Evolutionary conservation across 2,797 vertebrate species (phyloP), one percentile per base, ranked within the genome.

Genomic region (Valencia hispanica): DNA sequence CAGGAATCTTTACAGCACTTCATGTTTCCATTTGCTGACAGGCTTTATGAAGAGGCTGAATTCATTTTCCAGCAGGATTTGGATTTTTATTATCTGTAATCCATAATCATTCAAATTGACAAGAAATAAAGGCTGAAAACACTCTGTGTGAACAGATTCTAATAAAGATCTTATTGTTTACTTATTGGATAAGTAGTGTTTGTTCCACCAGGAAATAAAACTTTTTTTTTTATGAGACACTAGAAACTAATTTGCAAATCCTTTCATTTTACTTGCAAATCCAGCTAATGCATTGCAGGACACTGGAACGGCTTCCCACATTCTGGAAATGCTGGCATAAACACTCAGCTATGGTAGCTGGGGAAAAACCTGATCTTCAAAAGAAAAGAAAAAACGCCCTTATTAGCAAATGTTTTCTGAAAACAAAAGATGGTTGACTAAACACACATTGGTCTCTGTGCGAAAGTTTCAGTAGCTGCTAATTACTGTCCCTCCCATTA

Each of bases 401-500:
- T 84, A 91, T 70, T 75, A 43, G 65, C 66, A 32, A 20, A 22
- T 77, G 83, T 85, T 87, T 86, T 66, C 71, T 32, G 20, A 45
- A 55, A 88, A 91, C 84, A 88, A 79, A 77, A 75, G 72, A 32
- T 27, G n/a, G 73, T 72, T 84, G 87, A 78, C 77, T 65, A 73
- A 85, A 69, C 80, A 84, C 0, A 30, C 7, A 27, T 10, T 3
- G 8, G 50, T 66, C 48, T 68, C 39, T 18, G 0, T 27, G 48
- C 48, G 32, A 78, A 73, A 68, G 57, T 36, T 57, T 70, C 61
- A 68, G 66, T 50, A 34, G 32, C 55, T 78, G 47, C 72, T 74
- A 78, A 89, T 89, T 80, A 79, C 55, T 10, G 73, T 82, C 77
- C 68, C 88, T 90, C 81, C 79, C 85, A 74, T 79, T 32, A 59